Evolutionary conservation across 2,888 invertebrate species (phyloP), one percentile per base, ranked within the genome.

Genomic region (Ochropacha duplaris): DNA sequence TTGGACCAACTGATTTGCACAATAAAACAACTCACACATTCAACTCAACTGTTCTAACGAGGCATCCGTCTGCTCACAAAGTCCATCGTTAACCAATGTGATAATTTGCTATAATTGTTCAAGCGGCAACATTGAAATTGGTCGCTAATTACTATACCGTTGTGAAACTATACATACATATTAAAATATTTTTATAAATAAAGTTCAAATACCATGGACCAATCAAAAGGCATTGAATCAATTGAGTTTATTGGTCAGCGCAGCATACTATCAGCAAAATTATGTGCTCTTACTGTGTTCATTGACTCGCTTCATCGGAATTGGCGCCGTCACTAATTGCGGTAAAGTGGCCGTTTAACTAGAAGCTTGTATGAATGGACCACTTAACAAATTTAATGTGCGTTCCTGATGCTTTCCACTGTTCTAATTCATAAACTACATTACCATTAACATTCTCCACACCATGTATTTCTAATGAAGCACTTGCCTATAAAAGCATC

Each of bases 1-100:
- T 89, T 86, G 84, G 64, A 66, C 72, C 74, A 68, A 74, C 79
- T 86, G 84, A 89, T 88, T 90, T 88, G 84, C 88, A 88, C 89
- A 87, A 87, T 88, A 89, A 90, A 89, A 89, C 84, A 76, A 76
- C 76, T 75, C 71, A 65, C 73, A 74, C 73, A 72, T 72, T 68
- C 71, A 71, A 73, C 74, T 74, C 76, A 69, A 69, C 68, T 72
- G 72, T 74, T 75, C 81, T 84, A 88, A 87, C 84, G 83, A 87
- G 78, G 44, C 44, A 44, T 44, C 68, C 71, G 69, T 75, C 68
- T 61, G 59, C 44, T 50, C 52, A 59, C 49, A 39, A 49, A 54
- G 54, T 61, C 68, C 56, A 56, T 61, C 68, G 59, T 62, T 69
- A 66, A 61, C 26, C 31, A 66, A 74, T 71, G 69, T 70, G 80